Base-by-base conservation (phyloP, 2,888 invertebrate genomes). In the Callyntrura sp. region DNA sequence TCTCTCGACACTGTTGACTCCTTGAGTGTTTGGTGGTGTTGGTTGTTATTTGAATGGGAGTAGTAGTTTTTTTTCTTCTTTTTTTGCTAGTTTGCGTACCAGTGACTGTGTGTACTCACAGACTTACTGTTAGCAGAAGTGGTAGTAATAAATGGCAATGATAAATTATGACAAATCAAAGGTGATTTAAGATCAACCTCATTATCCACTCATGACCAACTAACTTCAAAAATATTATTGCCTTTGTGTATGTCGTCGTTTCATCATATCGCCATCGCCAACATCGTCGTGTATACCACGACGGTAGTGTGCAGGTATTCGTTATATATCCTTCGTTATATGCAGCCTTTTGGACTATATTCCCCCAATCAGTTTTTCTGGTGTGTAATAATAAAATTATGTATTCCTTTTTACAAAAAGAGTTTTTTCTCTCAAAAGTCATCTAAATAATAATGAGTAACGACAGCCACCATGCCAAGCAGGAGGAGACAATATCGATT, bases 101-200 rank as follows among this genome's bases (percentile, higher is more conserved):
- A 35, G 35, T 35, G 35, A 2, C 35, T 2, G 35, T 76, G 48
- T 51, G 68, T 51, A 76, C 35, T 35, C 6, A 6, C 5, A 23
- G 55, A 51, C 35, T 35, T 35, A 35, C 35, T 35, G 35, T 35
- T 35, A 28, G 78, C 17, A 17, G 78, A 17, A 51, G 57, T 48
- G 23, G 68, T 70, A 78, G 57, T 55, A 57, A 57, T 78, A 78
- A 78, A 78, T 78, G 78, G 78, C 35, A 55, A 78, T 78, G 78
- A 78, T 78, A 78, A 78, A 78, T 88, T 73, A 85, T 89, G 85
- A 73, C 65, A 85, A 90, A 90, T 90, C 85, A 84, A 85, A 90
- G 90, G 85, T 90, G 90, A 90, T 90, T 90, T 85, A 65, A 81
- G 90, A 90, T 90, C 90, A 90, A 85, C 84, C 90, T 90, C 90